A percentile compares a stretch with the other conserved stretches of the same genome.
Evolutionary conservation across 2,113 vertebrate species (phyloP).

Genomic region (Merops nubicus): DNA sequence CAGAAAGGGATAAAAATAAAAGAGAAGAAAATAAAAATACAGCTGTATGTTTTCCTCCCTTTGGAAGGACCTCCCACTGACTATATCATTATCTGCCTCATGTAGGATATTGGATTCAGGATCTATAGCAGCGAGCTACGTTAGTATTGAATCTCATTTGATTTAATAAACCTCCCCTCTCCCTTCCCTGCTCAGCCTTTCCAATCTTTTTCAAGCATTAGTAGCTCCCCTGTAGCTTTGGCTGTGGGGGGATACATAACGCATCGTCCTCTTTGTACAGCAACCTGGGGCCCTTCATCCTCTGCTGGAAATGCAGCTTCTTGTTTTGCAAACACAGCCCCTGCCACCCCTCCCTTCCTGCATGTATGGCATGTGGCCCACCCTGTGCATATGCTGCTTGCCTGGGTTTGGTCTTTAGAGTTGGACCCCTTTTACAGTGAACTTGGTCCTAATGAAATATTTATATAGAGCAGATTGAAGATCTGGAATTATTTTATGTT

Average conservation of each 20-base stretch:
- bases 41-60: not conserved
- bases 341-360: not conserved
- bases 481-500: not conserved
- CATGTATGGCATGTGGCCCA: not conserved
- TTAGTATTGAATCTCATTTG: slow-evolving; percentile 60
- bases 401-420: not conserved
- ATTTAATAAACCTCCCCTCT: slow-evolving; percentile 44
- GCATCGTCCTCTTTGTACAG: not conserved
- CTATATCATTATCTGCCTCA: slow-evolving; percentile 59
- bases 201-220: not conserved
- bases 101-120: slow-evolving; percentile 61
- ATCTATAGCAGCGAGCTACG: slow-evolving; percentile 11
- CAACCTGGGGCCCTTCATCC: not conserved
- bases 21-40: not conserved
- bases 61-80: slow-evolving; percentile 61
- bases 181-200: not conserved
- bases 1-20: not conserved
- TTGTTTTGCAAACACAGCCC: not conserved
- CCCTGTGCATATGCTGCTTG: accelerated
- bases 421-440: not conserved
- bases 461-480: not conserved
- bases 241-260: not conserved
- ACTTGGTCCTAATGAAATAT: not conserved
- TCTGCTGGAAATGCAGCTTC: not conserved
- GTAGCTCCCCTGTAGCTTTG: not conserved